Conservation (phyloP, 2,888 invertebrate species). For the Lutraria lutraria region DNA sequence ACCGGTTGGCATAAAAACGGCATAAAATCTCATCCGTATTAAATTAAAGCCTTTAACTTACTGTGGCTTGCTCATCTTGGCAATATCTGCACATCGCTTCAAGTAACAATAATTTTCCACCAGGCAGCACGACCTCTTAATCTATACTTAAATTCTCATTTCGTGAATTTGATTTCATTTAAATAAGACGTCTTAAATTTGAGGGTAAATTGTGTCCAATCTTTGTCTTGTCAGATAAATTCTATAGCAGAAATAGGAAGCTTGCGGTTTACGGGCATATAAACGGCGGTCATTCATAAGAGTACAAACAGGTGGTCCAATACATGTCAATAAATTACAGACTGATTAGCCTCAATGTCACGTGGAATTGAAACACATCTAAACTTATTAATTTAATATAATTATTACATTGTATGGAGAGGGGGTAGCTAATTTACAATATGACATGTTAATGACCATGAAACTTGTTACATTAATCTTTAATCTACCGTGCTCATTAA, state of each 20-base stretch:
- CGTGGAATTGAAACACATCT: slow-evolving; percentile 63
- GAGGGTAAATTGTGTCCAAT: slow-evolving; percentile 59
- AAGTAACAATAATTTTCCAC: slow-evolving; percentile 57
- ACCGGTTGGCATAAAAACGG: slow-evolving; percentile 55
- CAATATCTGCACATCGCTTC: slow-evolving; percentile 51
- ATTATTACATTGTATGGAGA: slow-evolving; percentile 56
- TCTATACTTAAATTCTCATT: slow-evolving; percentile 65
- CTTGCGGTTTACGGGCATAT: slow-evolving; percentile 42
- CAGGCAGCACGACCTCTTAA: slow-evolving; percentile 43
- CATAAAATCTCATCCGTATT: slow-evolving; percentile 59
- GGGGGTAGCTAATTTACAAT: slow-evolving; percentile 45
- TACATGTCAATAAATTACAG: slow-evolving; percentile 64
- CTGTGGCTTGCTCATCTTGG: slow-evolving; percentile 45
- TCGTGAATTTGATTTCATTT: slow-evolving; percentile 65
- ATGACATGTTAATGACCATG: slow-evolving; percentile 67
- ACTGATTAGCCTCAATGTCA: slow-evolving; percentile 66
- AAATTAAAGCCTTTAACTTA: slow-evolving; percentile 50
- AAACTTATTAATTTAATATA: slow-evolving; percentile 72
- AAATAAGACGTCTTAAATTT: slow-evolving; percentile 68
- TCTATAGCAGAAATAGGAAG: slow-evolving; percentile 36
- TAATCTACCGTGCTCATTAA: slow-evolving; percentile 21
- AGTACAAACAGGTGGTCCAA: slow-evolving; percentile 66
- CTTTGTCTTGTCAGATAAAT: slow-evolving; percentile 60
- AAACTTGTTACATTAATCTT: slow-evolving; percentile 38
- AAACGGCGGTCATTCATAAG: slow-evolving; percentile 54